These are phyloP conservation scores for Manacus vitellinus DNA, from an alignment of 2,113 vertebrate species.

Conservation along the genomic window DNA sequence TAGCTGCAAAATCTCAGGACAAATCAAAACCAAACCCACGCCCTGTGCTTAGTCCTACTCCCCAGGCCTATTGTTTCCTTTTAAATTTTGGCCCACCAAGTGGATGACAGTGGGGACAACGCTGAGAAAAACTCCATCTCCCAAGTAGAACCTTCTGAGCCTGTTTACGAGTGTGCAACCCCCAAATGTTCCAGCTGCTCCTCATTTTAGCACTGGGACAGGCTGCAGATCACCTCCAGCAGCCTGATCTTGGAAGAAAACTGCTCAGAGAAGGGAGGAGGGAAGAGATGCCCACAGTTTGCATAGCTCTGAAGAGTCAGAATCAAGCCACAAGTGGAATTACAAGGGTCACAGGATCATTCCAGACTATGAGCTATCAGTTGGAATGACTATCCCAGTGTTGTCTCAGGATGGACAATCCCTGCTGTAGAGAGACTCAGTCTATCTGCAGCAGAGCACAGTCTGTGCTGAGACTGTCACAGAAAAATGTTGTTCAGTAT, in stretches of 20 bases:
- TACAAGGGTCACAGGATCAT: not conserved
- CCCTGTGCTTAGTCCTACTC: not conserved
- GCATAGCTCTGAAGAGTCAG: not conserved
- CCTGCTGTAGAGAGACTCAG: not conserved
- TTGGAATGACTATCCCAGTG: not conserved
- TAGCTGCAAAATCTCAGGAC: not conserved
- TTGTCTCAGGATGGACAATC: not conserved
- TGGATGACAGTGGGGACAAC: fast-evolving
- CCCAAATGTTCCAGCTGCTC: not conserved
- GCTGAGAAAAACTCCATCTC: not conserved
- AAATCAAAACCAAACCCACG: not conserved
- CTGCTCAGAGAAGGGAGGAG: not conserved
- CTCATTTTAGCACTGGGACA: not conserved
- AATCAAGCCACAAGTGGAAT: not conserved
- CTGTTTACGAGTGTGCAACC: not conserved
- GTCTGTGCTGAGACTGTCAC: not conserved
- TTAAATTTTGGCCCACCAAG: not conserved
- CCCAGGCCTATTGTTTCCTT: not conserved
- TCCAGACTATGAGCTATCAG: not conserved
- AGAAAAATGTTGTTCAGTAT: not conserved
- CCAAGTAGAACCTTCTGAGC: not conserved
- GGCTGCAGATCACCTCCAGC: not conserved
- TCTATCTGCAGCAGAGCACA: not conserved
- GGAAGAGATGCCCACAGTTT: not conserved
- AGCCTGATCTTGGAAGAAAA: not conserved